Base-by-base conservation (phyloP, 2,888 invertebrate genomes). In the Stramonita haemastoma region DNA sequence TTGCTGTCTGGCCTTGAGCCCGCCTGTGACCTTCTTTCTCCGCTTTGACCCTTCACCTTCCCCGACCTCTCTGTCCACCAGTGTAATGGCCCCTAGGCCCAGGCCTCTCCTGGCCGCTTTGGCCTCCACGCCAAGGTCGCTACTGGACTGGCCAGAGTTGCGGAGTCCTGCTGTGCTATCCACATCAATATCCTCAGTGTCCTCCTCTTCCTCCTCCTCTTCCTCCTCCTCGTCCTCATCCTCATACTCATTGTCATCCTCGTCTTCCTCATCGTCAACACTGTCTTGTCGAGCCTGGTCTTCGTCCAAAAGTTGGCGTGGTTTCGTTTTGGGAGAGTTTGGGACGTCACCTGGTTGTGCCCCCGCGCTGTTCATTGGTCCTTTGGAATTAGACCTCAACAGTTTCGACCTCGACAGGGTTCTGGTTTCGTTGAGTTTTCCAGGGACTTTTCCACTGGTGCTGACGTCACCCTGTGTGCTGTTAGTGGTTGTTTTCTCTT, bases 121-220 rank as follows among this genome's bases (percentile, higher is more conserved):
- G 4, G 17, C 34, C 26, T 83, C 81, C 5, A 26, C 6, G 1
- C 36, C n/a, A n/a, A n/a, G n/a, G n/a, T n/a, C n/a, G n/a, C n/a
- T n/a, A n/a, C n/a, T n/a, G n/a, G n/a, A n/a, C n/a, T n/a, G n/a
- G n/a, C n/a, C 19, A 15, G 79, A 79, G 19, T 26, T 79, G 34
- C 15, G 34, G 34, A 11, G 46, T 26, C 26, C 46, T 46, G 22
- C 46, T 2, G 83, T 13, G 83, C 46, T 46, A 5, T 36, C 22
- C 8, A 36, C 26, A 11, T 77, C 77, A n/a, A 13, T 6, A 57
- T 29, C 56, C 29, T 29, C 84, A 22, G 32, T 0, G 8, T 60
- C 85, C 1, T 85, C 85, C 29, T 85, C 85, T 6, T 86, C 86
- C n/a, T 66, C 86, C 17, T 86, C 70, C 13, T 86, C 73, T 0